These are phyloP conservation scores for Pentamera pediparva DNA, from an alignment of 53 echinoderm and acorn worm species.

Conservation along the genomic window DNA sequence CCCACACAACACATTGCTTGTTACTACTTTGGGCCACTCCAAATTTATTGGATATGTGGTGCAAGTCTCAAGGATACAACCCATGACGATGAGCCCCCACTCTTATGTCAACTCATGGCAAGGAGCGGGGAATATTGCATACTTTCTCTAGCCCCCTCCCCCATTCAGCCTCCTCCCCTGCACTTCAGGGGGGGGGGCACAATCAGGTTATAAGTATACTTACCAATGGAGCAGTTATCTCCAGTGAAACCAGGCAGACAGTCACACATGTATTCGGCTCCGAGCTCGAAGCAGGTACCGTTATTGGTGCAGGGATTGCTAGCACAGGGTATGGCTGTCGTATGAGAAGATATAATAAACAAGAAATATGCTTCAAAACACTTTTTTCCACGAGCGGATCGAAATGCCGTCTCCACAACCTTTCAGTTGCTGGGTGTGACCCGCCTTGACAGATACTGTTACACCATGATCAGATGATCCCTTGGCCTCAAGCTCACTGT, in stretches of 20 bases:
- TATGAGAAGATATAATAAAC: neutral
- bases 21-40: too few relatives aligned
- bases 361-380: neutral
- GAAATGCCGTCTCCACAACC: neutral
- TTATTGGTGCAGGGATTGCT: conserved; percentile 74
- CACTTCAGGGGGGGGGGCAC: neutral
- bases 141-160: neutral
- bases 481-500: too few relatives aligned
- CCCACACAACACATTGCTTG: too few relatives aligned
- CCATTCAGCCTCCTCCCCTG: neutral
- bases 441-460: too few relatives aligned
- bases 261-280: conserved; percentile 57
- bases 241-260: conserved; percentile 82
- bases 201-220: conserved; percentile 20
- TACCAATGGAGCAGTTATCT: conserved; percentile 69
- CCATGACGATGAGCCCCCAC: too few relatives aligned
- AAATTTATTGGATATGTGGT: too few relatives aligned
- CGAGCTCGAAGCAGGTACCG: conserved; percentile 62
- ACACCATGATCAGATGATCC: too few relatives aligned
- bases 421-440: neutral
- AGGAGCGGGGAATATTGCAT: neutral
- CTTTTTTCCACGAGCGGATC: neutral
- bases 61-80: too few relatives aligned
- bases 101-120: too few relatives aligned
- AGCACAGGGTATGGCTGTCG: conserved; percentile 59